Conservation (phyloP, 1,140 invertebrate species). For the Drosophila pachea region DNA sequence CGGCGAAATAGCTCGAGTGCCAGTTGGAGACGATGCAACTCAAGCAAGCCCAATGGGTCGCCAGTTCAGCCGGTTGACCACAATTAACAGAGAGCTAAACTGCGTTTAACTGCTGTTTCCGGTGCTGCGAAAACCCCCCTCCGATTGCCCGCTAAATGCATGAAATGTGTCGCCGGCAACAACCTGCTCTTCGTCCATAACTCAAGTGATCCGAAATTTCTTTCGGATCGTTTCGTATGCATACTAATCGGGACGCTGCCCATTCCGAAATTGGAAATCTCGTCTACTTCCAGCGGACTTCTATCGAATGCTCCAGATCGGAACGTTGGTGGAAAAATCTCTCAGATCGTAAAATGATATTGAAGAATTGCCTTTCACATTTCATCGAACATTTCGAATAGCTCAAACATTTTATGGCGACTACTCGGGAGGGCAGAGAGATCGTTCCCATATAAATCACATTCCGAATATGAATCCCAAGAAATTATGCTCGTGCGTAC, state of each 20-base stretch:
- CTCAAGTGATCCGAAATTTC: too few relatives aligned
- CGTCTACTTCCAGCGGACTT: too few relatives aligned
- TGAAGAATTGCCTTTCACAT: conserved; percentile 68
- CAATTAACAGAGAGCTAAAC: conserved; percentile 50
- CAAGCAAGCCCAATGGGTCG: conserved; percentile 48
- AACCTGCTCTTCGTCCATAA: too few relatives aligned
- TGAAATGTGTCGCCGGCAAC: neutral
- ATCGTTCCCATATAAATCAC: conserved; percentile 71
- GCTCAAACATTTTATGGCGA: conserved; percentile 65
- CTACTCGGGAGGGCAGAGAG: too few relatives aligned
- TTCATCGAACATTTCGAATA: conserved; percentile 63
- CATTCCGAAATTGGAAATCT: too few relatives aligned
- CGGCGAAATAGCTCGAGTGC: conserved; percentile 42
- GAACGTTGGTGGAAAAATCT: conserved; percentile 31
- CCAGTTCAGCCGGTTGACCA: conserved; percentile 38
- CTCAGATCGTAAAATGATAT: conserved; percentile 69
- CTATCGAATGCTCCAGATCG: conserved; percentile 10
- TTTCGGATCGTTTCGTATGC: too few relatives aligned
- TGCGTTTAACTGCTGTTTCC: conserved; percentile 13
- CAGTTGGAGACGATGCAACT: conserved; percentile 10
- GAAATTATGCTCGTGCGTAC: conserved; percentile 10
- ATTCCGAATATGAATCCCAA: conserved; percentile 28
- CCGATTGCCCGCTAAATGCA: neutral
- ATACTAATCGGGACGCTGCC: too few relatives aligned
- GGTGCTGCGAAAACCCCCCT: neutral